These are phyloP conservation scores for Manacus vitellinus DNA, from an alignment of 2,113 vertebrate genomes.

Conservation along the genomic window DNA sequence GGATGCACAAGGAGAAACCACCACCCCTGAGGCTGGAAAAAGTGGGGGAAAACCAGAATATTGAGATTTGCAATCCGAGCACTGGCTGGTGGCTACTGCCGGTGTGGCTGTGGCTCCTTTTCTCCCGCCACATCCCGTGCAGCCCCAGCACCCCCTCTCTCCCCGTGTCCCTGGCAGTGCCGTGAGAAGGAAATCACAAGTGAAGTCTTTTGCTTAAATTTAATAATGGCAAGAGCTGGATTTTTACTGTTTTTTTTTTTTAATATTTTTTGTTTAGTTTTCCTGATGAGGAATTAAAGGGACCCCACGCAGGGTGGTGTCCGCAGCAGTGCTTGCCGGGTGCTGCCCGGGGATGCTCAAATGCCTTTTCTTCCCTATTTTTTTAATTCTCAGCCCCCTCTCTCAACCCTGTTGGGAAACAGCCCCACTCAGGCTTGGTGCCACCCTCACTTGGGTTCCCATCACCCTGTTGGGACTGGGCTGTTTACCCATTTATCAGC, in stretches of 20 bases:
- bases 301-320: fast-evolving
- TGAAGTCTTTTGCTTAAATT: neutral
- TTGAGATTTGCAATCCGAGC: neutral
- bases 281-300: neutral
- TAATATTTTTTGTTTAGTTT: neutral
- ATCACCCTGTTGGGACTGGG: neutral
- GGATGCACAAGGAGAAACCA: neutral
- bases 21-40: neutral
- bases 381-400: neutral
- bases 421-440: neutral
- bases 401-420: neutral
- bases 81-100: neutral
- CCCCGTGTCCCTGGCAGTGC: neutral
- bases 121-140: fast-evolving
- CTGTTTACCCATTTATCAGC: neutral
- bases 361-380: neutral
- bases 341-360: neutral
- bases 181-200: neutral
- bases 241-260: neutral
- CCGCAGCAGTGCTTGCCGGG: fast-evolving
- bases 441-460: neutral
- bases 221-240: constrained; percentile 15
- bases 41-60: neutral
- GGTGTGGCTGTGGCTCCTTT: neutral
- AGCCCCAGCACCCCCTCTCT: fast-evolving